These are phyloP conservation scores for Globodera ellingtonae DNA, from an alignment of 1,140 invertebrate species.

Conservation along the genomic window DNA sequence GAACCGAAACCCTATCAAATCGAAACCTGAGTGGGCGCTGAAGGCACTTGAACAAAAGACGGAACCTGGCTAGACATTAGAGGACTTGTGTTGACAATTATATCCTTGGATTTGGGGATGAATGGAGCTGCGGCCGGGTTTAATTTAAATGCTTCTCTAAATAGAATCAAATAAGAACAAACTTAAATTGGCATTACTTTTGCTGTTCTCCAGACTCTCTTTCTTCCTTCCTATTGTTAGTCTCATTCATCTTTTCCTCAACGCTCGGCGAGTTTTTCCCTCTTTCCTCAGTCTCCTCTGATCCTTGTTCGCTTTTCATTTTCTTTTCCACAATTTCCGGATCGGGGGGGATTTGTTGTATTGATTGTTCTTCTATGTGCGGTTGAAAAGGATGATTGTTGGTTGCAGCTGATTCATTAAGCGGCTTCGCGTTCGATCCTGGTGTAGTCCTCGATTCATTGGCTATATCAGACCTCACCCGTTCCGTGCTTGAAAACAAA, in stretches of 20 bases:
- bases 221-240: not conserved
- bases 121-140: conserved; percentile 15
- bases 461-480: not conserved
- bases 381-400: not conserved
- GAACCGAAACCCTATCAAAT: no score
- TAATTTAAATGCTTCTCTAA: conserved; percentile 6
- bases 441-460: not conserved
- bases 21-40: not conserved
- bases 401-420: not conserved
- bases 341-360: not conserved
- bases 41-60: conserved; percentile 8
- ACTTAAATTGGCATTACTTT: not conserved
- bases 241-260: not conserved
- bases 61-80: conserved; percentile 19
- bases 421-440: not conserved
- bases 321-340: not conserved
- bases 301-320: not conserved
- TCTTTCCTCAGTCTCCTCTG: not conserved
- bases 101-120: conserved; percentile 7
- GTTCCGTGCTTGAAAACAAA: not conserved
- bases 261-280: not conserved
- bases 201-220: not conserved
- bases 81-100: conserved; percentile 14
- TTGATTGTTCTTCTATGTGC: not conserved
- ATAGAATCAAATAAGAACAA: not conserved